A percentile compares a stretch with the other conserved stretches of the same genome.
These are phyloP conservation scores for Drosophila atripex DNA, from an alignment of 2,888 invertebrate genomes.

Conservation along the genomic window DNA sequence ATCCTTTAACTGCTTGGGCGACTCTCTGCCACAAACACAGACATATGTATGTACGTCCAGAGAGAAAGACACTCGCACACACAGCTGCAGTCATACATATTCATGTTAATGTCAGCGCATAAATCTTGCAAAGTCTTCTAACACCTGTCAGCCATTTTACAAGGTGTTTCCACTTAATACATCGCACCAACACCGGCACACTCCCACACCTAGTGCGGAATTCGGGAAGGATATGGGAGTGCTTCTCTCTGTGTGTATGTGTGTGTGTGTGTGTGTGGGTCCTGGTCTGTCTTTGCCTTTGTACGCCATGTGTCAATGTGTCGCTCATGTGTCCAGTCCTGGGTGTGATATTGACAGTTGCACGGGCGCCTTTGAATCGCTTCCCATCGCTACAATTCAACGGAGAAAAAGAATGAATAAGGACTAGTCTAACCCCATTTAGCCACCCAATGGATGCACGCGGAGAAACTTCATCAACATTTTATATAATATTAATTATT, in stretches of 20 bases:
- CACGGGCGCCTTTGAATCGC: constrained; percentile 42
- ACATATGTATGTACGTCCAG: constrained; percentile 24
- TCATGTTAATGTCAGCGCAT: constrained; percentile 79
- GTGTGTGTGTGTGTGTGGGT: constrained; percentile 30
- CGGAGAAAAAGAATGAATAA: constrained; percentile 10
- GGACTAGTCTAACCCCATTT: not conserved
- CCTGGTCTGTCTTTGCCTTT: constrained; percentile 58
- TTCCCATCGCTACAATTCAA: constrained; percentile 2
- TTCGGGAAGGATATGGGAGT: constrained; percentile 33
- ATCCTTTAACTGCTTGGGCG: constrained; percentile 78
- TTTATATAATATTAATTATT: no score
- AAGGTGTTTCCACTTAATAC: constrained; percentile 78
- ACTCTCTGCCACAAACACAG: constrained; percentile 41
- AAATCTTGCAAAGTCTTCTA: constrained; percentile 79
- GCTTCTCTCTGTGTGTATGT: constrained; percentile 31
- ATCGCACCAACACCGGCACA: constrained; percentile 28
- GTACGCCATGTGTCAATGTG: constrained; percentile 74
- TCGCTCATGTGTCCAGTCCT: constrained; percentile 75
- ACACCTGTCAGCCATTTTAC: constrained; percentile 79
- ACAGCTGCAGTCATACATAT: constrained; percentile 70
- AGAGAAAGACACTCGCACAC: constrained; percentile 20
- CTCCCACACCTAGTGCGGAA: constrained; percentile 26
- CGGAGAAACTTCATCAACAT: not conserved
- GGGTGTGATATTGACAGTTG: constrained; percentile 79
- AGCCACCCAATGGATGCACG: not conserved